Evolutionary conservation across 2,113 vertebrate genomes (phyloP).

Genomic region (Anthoscopus minutus): DNA sequence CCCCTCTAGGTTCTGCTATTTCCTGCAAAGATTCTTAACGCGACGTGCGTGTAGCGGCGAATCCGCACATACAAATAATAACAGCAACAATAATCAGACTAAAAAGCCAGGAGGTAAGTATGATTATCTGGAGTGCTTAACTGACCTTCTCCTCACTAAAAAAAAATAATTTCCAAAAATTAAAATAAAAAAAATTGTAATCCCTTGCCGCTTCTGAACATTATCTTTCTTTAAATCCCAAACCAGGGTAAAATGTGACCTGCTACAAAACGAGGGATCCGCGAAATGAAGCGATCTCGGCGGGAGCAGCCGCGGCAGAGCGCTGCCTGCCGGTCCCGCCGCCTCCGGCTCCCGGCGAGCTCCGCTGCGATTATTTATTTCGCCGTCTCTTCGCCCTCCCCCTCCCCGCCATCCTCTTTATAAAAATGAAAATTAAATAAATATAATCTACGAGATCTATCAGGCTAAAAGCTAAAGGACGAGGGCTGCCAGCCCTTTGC

Average conservation of each 20-base stretch:
- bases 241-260: not conserved
- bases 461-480: constrained; percentile 17
- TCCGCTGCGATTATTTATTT: constrained; percentile 15
- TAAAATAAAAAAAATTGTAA: not conserved
- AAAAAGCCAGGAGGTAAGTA: not conserved
- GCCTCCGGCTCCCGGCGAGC: not conserved
- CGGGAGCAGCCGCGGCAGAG: not conserved
- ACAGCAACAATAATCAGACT: not conserved
- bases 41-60: not conserved
- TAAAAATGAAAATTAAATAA: not conserved
- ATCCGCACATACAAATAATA: not conserved
- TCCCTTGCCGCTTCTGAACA: not conserved
- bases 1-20: not conserved
- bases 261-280: not conserved
- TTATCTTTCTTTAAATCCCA: not conserved
- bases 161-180: not conserved
- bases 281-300: not conserved
- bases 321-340: not conserved
- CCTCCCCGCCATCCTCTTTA: not conserved
- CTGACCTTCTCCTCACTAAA: not conserved
- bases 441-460: not conserved
- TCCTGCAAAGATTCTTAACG: not conserved
- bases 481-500: not conserved
- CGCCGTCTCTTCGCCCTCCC: not conserved
- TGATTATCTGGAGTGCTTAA: not conserved